Conservation (phyloP, 2,888 invertebrate species). For the Dryadula phaetusa region DNA sequence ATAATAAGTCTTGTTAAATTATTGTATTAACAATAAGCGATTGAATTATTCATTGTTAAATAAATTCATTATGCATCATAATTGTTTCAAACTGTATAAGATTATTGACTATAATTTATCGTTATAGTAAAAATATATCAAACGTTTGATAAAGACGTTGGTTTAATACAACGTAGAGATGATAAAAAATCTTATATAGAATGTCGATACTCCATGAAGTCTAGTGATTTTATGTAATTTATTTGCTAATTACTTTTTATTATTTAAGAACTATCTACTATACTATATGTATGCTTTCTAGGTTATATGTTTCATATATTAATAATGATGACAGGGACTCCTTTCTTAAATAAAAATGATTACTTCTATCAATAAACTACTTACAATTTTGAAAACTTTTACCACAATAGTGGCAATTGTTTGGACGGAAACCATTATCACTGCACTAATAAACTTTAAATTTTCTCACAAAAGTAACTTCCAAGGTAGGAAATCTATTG, state of each 20-base stretch:
- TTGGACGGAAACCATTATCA: constrained; percentile 91
- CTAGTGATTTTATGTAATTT: neutral
- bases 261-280: no score
- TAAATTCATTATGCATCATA: neutral
- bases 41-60: constrained; percentile 7
- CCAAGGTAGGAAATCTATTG: constrained; percentile 56
- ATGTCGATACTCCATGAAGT: neutral
- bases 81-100: neutral
- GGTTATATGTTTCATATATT: no score
- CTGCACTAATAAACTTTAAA: constrained; percentile 51
- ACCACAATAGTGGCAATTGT: constrained; percentile 92
- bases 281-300: no score
- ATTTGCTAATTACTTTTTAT: no score
- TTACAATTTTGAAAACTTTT: constrained; percentile 93
- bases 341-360: neutral
- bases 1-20: neutral
- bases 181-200: neutral
- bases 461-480: constrained; percentile 43
- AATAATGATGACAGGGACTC: neutral
- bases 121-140: neutral
- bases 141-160: neutral
- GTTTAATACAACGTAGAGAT: no score
- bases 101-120: neutral
- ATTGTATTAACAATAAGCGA: constrained; percentile 13
- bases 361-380: constrained; percentile 57